Evolutionary conservation across 1,140 invertebrate genomes (phyloP).

Genomic region (Reticulitermes speratus): DNA sequence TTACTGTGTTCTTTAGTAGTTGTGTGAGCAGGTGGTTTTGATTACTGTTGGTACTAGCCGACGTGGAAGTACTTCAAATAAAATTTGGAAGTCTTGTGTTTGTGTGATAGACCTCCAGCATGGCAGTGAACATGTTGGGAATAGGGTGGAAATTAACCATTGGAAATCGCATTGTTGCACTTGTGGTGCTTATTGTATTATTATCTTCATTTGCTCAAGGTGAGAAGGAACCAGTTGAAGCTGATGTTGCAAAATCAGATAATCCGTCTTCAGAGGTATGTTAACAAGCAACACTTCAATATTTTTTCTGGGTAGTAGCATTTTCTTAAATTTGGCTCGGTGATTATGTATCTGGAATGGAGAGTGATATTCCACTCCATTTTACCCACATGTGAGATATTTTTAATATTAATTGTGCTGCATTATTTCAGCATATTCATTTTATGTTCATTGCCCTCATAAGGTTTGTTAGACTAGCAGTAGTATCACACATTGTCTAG

Average conservation of each 20-base stretch:
- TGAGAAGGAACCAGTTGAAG: slow-evolving; percentile 30
- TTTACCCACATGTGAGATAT: no score
- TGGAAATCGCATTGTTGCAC: background rate
- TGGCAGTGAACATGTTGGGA: background rate
- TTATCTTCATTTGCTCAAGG: background rate
- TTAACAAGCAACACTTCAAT: background rate
- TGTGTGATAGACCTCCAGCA: background rate
- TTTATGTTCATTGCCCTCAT: no score
- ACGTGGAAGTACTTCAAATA: background rate
- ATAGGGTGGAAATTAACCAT: background rate
- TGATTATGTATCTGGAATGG: no score
- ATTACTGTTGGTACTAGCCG: background rate
- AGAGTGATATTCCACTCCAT: no score
- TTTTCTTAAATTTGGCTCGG: no score
- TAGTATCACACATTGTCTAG: no score
- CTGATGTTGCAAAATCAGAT: background rate
- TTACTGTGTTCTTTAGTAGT: no score
- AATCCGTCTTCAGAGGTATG: slow-evolving; percentile 12
- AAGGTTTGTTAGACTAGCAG: no score
- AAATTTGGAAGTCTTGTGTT: background rate
- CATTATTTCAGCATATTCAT: no score
- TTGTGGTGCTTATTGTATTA: background rate
- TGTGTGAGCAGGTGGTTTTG: background rate
- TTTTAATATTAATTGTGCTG: no score
- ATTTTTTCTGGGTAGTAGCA: no score